Conservation (phyloP, 2,113 vertebrate genomes). For the Corythaeola cristata region DNA sequence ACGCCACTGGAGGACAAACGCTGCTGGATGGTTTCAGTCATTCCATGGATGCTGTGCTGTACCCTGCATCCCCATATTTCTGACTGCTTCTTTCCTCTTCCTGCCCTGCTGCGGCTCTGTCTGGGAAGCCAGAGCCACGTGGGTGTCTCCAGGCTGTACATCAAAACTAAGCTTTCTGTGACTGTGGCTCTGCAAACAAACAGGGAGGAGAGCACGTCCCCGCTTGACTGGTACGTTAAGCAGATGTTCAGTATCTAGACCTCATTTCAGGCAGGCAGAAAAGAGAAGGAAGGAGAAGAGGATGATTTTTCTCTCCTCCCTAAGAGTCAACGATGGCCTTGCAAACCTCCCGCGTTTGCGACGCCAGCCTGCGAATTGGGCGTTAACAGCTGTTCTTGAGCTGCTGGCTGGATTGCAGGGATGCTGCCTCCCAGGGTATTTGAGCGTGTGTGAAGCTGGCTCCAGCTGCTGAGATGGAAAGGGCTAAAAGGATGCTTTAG, state of each 20-base stretch:
- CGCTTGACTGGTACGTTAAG: not conserved
- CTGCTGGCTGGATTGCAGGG: not conserved
- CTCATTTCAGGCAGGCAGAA: not conserved
- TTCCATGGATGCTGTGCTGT: not conserved
- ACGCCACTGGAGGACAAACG: fast-evolving
- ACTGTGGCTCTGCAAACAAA: not conserved
- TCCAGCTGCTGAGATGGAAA: not conserved
- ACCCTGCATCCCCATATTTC: not conserved
- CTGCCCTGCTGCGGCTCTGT: fast-evolving
- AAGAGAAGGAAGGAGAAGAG: not conserved
- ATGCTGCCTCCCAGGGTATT: not conserved
- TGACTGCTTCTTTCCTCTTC: not conserved
- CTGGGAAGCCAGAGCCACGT: not conserved
- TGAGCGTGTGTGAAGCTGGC: not conserved
- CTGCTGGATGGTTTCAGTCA: not conserved
- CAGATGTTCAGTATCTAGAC: not conserved
- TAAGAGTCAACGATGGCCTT: not conserved
- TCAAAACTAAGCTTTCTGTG: not conserved
- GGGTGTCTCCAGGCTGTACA: not conserved
- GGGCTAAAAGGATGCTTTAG: not conserved
- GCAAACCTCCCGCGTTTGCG: not conserved
- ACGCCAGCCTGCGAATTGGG: not conserved
- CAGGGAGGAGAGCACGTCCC: not conserved
- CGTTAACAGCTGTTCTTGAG: not conserved
- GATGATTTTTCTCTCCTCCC: not conserved